phyloP scores from a whole-genome alignment of 2,113 vertebrate species.

The Periophthalmodon schlosseri region DNA sequence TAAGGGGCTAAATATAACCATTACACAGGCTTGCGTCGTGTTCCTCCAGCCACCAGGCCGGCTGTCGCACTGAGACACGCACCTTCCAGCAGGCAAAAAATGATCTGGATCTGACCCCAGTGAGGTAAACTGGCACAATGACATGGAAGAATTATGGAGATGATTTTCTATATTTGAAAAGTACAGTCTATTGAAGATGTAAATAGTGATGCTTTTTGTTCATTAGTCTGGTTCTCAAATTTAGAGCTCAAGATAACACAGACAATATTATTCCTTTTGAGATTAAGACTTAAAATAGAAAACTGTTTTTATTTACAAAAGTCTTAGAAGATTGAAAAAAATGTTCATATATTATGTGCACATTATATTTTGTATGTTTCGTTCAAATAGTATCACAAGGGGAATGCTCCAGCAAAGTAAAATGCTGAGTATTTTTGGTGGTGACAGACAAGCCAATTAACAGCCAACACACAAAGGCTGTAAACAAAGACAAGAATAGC shows the following conservation, averaged over 20 bases:
- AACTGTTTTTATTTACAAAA: background rate
- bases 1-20: constrained; percentile 71
- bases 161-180: constrained; percentile 3
- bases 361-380: background rate
- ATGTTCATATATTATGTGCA: too few relatives aligned
- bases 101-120: constrained; percentile 27
- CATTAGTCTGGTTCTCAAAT: background rate
- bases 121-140: background rate
- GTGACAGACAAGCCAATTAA: constrained; percentile 60
- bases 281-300: background rate
- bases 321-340: background rate
- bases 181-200: background rate
- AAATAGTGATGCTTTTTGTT: background rate
- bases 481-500: background rate
- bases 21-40: constrained; percentile 46
- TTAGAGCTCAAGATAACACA: background rate
- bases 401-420: background rate
- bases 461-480: constrained; percentile 22
- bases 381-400: background rate
- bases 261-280: background rate
- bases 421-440: constrained; percentile 27
- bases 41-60: constrained; percentile 48
- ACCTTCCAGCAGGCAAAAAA: constrained; percentile 29
- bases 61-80: constrained; percentile 38
- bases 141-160: background rate